Percentiles rank a stretch among this genome's conserved stretches.
Evolutionary conservation across 2,888 invertebrate species (phyloP).

Genomic region (Metalampra italica): DNA sequence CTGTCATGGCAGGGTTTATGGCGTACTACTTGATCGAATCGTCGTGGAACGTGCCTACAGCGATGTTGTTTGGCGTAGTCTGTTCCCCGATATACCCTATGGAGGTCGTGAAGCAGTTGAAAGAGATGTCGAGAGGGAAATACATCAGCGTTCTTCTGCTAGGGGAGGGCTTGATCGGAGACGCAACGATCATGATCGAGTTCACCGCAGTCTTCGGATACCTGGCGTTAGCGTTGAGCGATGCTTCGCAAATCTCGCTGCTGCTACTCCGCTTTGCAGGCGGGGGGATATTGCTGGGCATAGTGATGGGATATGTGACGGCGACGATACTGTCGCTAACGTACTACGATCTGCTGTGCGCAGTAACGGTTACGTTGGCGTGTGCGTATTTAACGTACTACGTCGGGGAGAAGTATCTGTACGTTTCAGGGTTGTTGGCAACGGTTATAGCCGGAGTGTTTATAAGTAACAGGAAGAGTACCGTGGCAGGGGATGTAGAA

Average conservation of each 20-base stretch:
- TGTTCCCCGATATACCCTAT: constrained; percentile 65
- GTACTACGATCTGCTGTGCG: constrained; percentile 58
- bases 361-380: constrained; percentile 53
- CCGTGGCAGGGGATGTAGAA: constrained; percentile 61
- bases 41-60: constrained; percentile 52
- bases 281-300: constrained; percentile 54
- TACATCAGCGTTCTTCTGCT: constrained; percentile 56
- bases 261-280: constrained; percentile 54
- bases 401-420: constrained; percentile 62
- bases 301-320: constrained; percentile 58
- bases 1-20: constrained; percentile 55
- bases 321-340: constrained; percentile 50
- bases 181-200: constrained; percentile 62
- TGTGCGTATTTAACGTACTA: constrained; percentile 63
- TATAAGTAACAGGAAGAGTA: constrained; percentile 55
- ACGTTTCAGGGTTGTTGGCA: constrained; percentile 59
- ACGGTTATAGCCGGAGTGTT: constrained; percentile 58
- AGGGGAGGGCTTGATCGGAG: constrained; percentile 63
- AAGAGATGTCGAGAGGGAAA: constrained; percentile 58
- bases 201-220: constrained; percentile 60
- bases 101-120: constrained; percentile 57
- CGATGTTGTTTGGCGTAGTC: constrained; percentile 55
- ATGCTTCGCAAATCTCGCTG: constrained; percentile 48
- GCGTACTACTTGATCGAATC: constrained; percentile 56
- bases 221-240: constrained; percentile 44